A percentile compares a stretch with the other conserved stretches of the same genome.
These are phyloP conservation scores for Pithys albifrons DNA, from an alignment of 2,113 vertebrate species.

Conservation along the genomic window DNA sequence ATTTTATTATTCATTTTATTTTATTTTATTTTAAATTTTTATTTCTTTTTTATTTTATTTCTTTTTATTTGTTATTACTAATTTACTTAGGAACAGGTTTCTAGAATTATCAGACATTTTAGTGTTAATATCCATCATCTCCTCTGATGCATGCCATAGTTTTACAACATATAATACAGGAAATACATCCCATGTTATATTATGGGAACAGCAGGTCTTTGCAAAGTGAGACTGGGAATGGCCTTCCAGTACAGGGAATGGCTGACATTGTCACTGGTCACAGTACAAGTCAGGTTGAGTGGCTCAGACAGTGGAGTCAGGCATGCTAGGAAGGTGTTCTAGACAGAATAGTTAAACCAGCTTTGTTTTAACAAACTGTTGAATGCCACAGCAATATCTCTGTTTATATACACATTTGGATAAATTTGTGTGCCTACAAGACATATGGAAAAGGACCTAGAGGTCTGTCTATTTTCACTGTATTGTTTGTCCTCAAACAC, in stretches of 20 bases:
- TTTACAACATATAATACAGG: neutral
- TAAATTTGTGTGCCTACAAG: neutral
- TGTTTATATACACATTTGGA: neutral
- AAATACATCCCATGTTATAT: neutral
- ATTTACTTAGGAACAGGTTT: neutral
- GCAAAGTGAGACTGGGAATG: neutral
- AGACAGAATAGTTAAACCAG: neutral
- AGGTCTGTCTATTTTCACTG: neutral
- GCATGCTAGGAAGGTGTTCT: neutral
- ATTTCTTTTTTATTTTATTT: too few species aligned
- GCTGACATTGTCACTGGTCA: neutral
- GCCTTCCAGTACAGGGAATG: neutral
- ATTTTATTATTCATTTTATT: neutral
- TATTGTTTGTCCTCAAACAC: neutral
- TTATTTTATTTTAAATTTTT: too few species aligned
- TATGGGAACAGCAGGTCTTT: neutral
- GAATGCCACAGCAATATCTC: neutral
- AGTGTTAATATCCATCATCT: neutral
- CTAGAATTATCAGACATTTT: neutral
- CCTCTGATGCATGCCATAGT: accelerated
- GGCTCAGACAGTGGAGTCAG: neutral
- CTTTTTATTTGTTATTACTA: neutral
- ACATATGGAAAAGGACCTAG: neutral
- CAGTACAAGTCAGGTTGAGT: neutral
- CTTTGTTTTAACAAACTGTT: accelerated